Evolutionary conservation across 2,797 vertebrate species (phyloP), one percentile per base, ranked within the genome.

Genomic region (Microctenopoma steveboyesi): DNA sequence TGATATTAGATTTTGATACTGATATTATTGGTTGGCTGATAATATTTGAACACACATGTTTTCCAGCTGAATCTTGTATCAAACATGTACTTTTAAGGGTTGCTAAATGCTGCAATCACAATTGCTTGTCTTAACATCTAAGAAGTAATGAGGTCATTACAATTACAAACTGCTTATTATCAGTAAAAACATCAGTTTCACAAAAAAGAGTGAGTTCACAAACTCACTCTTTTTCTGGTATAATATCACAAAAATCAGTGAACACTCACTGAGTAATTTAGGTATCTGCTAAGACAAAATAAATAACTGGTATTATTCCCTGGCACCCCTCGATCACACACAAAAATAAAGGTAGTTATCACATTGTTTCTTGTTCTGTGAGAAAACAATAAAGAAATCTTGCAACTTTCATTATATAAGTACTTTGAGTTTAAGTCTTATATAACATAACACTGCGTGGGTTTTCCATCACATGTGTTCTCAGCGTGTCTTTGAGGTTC

Each of bases 381-480:
- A 7, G 30, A 5, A 48, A 33, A 51, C 40, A 43, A 14, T 16
- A 45, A 16, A 45, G 15, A 45, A n/a, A 16, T 16, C 15, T 45
- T 45, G 22, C 22, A 22, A 22, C 22, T 22, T 22, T 22, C 22
- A 22, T 22, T 22, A 22, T 2, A 22, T 22, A 22, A 22, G 2
- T 22, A 22, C 22, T 22, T 22, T 22, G 22, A 22, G 22, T 22
- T 22, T 22, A 22, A 22, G 42, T 50, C 84, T 82, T 76, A 91
- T 76, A 91, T 64, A 43, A 18, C 27, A 28, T 25, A 47, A 10
- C 47, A 40, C 18, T 0, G 4, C 1, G 13, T 10, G 39, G 40
- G 35, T 18, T 70, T 49, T 54, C 66, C 65, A 67, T 76, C 69
- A 39, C 8, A 16, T 15, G 4, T 49, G 8, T 16, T 70, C 48